Base-by-base conservation (phyloP, 2,888 invertebrate genomes). In the Zhengitettix transpicula region DNA sequence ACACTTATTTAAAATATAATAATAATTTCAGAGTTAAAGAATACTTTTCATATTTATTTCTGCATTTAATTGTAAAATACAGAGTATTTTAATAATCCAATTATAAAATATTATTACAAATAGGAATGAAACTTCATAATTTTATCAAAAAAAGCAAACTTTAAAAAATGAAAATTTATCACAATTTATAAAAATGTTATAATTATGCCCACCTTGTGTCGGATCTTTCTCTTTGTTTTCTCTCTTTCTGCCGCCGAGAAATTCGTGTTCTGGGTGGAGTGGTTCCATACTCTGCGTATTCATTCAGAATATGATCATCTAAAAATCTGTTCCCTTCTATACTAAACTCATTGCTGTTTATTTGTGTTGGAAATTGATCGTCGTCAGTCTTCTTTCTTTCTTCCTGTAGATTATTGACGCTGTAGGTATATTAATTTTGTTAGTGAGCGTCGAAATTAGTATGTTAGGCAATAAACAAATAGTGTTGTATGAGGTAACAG, bases 231-330 rank as follows among this genome's bases (percentile, higher is more conserved):
- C 82, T 79, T 58, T 75, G 73, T 65, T 72, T 77, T 65, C 73
- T 72, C 65, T 77, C 76, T 42, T 75, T 73, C 65, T 74, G 74
- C 65, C 77, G 76, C 53, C 77, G 71, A 63, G 71, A 71, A 67
- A 85, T 81, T 67, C 86, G 80, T 57, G 87, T 84, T 64, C 89
- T 77, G 0, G 88, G 88, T n/a, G 89, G 89, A 54, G 89, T 89
- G 69, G 81, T 81, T 58, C 87, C 84, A 65, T 84, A 84, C 64
- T 81, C 78, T 67, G 87, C 88, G 57, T 65, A 67, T 57, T 67
- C 64, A 57, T 65, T 64, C 56, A 67, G 61, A 17, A 68, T 62
- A 17, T 65, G 65, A 59, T 68, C 68, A 10, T 65, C 52, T 57
- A 59, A 52, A 11, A 55, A 56, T 40, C 53, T 40, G 42, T 47